Percentiles rank a stretch among this genome's conserved stretches.
Conservation (phyloP, 2,888 invertebrate species). For the Archips xylosteana region DNA sequence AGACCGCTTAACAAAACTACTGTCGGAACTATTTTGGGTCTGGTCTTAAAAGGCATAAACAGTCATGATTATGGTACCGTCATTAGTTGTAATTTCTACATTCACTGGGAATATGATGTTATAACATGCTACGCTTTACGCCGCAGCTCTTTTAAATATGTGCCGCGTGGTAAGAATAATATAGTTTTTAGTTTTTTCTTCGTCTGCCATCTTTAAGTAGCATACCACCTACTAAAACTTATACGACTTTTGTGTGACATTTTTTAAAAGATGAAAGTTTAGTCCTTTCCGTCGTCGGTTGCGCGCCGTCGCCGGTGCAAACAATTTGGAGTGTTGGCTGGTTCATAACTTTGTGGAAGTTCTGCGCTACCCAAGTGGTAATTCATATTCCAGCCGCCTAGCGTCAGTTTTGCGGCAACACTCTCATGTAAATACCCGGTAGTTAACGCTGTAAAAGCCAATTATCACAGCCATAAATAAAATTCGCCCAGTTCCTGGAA, state of each 20-base stretch:
- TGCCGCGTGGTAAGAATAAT: slow-evolving; percentile 8
- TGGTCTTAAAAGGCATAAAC: slow-evolving; percentile 10
- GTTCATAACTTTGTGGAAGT: slow-evolving; percentile 69
- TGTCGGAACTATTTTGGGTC: slow-evolving; percentile 20
- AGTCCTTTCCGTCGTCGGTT: slow-evolving; percentile 57
- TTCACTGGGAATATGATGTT: not conserved
- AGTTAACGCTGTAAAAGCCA: slow-evolving; percentile 21
- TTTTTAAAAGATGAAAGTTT: slow-evolving; percentile 68
- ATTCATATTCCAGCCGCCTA: slow-evolving; percentile 48
- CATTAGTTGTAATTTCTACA: slow-evolving; percentile 28
- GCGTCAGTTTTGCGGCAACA: slow-evolving; percentile 28
- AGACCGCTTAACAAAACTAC: slow-evolving; percentile 12
- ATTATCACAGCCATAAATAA: slow-evolving; percentile 24
- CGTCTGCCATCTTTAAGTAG: slow-evolving; percentile 52
- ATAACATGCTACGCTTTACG: slow-evolving; percentile 3
- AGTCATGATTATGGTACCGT: slow-evolving; percentile 21
- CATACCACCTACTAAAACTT: slow-evolving; percentile 54
- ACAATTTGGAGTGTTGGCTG: slow-evolving; percentile 65
- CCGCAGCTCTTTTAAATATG: not conserved
- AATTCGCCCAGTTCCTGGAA: not conserved
- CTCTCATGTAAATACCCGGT: slow-evolving; percentile 29
- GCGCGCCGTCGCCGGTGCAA: slow-evolving; percentile 59
- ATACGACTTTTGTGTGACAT: slow-evolving; percentile 54
- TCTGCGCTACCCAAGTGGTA: slow-evolving; percentile 60
- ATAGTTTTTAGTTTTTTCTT: slow-evolving; percentile 20